phyloP scores from a whole-genome alignment of 2,797 vertebrate species.

The Enoplosus armatus region DNA sequence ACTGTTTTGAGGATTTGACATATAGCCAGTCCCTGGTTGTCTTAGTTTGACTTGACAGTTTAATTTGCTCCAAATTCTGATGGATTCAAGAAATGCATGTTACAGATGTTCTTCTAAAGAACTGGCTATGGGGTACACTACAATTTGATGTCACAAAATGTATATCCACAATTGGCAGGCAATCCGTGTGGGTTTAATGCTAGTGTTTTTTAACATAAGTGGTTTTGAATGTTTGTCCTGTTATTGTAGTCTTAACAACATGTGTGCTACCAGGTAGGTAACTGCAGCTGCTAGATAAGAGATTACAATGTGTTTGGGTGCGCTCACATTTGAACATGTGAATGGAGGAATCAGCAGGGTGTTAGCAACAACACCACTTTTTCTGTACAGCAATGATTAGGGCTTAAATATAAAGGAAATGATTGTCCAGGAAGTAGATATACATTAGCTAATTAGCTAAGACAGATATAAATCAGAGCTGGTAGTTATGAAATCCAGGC shows the following conservation, averaged over 20 bases:
- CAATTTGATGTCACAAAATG: neutral
- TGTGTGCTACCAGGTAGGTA: neutral
- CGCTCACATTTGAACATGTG: neutral
- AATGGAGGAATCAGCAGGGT: neutral
- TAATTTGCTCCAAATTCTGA: too few species aligned
- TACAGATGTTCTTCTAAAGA: too few species aligned
- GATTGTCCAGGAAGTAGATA: neutral
- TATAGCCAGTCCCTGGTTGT: too few species aligned
- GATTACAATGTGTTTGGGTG: neutral
- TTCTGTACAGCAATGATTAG: neutral
- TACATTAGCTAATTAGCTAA: neutral
- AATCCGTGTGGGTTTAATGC: neutral
- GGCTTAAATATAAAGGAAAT: neutral
- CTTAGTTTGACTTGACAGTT: too few species aligned
- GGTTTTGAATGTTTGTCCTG: neutral
- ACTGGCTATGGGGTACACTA: neutral
- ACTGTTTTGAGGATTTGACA: too few species aligned
- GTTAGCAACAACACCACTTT: neutral
- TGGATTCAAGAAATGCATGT: too few species aligned
- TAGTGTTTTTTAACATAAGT: neutral
- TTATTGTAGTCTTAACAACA: neutral
- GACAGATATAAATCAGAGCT: too few species aligned
- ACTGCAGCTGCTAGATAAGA: neutral
- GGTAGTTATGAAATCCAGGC: neutral
- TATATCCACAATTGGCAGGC: neutral